A percentile compares a stretch with the other conserved stretches of the same genome.
Evolutionary conservation across 2,797 vertebrate species (phyloP).

Genomic region (Pseudochirops corinnae): DNA sequence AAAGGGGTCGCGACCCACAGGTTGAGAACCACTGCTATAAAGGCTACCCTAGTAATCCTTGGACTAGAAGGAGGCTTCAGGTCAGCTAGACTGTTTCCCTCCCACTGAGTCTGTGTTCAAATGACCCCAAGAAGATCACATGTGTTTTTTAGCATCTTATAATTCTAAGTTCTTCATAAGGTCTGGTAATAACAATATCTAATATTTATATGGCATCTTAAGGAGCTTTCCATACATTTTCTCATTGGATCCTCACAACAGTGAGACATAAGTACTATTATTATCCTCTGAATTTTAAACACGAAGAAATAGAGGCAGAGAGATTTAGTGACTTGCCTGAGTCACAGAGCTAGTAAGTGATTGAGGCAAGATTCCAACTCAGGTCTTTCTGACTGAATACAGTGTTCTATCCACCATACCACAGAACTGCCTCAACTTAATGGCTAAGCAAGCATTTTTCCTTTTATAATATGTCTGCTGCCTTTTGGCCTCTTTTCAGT

Average conservation of each 20-base stretch:
- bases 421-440: not conserved
- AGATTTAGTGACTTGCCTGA: not conserved
- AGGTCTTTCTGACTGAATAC: not conserved
- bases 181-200: not conserved
- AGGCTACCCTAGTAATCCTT: not conserved
- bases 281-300: not conserved
- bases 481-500: not conserved
- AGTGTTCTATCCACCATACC: not conserved
- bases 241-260: not conserved
- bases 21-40: not conserved
- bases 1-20: no score
- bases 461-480: not conserved
- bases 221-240: not conserved
- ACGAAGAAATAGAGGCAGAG: not conserved
- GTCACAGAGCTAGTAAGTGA: not conserved
- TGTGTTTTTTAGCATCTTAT: not conserved
- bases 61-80: not conserved
- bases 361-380: not conserved
- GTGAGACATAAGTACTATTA: not conserved
- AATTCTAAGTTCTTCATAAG: not conserved
- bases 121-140: not conserved
- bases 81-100: not conserved
- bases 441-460: not conserved
- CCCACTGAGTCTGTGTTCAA: not conserved
- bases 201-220: not conserved